Percentiles rank a stretch among this genome's conserved stretches.
These are phyloP conservation scores for Lasiurus borealis DNA, from an alignment of 2,113 vertebrate genomes.

Conservation along the genomic window DNA sequence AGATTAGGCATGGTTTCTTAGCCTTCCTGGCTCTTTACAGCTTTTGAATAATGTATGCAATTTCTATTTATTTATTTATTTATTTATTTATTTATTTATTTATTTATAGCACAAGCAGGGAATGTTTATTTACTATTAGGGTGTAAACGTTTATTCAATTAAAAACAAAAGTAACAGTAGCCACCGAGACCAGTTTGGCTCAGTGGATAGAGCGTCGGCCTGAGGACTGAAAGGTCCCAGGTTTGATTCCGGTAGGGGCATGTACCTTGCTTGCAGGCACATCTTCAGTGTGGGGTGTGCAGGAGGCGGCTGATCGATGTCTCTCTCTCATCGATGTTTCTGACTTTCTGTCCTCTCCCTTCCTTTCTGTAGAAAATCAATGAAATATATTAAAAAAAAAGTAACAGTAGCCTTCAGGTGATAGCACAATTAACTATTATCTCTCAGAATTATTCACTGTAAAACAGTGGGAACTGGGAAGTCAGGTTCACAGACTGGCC, in stretches of 20 bases:
- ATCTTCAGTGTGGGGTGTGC: too few species aligned
- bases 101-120: background rate
- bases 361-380: too few species aligned
- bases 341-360: too few species aligned
- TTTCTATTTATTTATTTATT: background rate
- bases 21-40: background rate
- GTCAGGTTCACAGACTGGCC: background rate
- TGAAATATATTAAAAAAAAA: background rate
- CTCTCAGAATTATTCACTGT: background rate
- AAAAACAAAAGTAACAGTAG: background rate
- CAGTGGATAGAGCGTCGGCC: too few species aligned
- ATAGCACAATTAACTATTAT: background rate
- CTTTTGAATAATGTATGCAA: background rate
- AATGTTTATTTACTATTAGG: background rate
- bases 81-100: background rate
- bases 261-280: too few species aligned
- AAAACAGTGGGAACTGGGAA: background rate
- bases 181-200: too few species aligned
- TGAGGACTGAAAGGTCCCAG: too few species aligned
- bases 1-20: background rate
- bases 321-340: too few species aligned
- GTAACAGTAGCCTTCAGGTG: background rate
- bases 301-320: too few species aligned
- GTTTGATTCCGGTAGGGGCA: too few species aligned
- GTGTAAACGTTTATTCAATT: background rate